Conservation (phyloP, 1,140 invertebrate genomes). For the Penaeus japonicus region DNA sequence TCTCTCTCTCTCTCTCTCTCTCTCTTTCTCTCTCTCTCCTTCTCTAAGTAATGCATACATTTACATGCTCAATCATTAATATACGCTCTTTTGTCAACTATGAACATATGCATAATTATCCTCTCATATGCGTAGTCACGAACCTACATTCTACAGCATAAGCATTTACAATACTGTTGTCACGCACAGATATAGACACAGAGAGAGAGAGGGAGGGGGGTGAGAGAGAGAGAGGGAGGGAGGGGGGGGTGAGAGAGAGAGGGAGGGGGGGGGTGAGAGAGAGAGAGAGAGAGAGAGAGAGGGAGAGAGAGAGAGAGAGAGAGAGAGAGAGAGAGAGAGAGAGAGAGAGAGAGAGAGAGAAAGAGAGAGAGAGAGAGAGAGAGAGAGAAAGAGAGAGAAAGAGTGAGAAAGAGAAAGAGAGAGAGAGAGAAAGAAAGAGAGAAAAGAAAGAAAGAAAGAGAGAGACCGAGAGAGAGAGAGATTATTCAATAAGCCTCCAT, state of each 20-base stretch:
- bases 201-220: not conserved
- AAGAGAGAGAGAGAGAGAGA: not conserved
- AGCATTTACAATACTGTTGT: too few relatives aligned
- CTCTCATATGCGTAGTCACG: too few relatives aligned
- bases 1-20: too few relatives aligned
- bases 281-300: not conserved
- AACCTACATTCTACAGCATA: too few relatives aligned
- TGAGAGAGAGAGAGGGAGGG: not conserved
- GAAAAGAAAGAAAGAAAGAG: not conserved
- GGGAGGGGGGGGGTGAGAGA: not conserved
- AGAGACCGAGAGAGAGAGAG: too few relatives aligned
- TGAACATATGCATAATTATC: too few relatives aligned
- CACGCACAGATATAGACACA: too few relatives aligned
- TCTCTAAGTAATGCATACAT: too few relatives aligned
- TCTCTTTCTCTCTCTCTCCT: too few relatives aligned
- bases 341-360: not conserved
- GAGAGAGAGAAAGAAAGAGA: not conserved
- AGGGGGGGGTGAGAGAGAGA: not conserved
- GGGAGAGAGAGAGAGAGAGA: not conserved
- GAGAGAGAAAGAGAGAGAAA: not conserved
- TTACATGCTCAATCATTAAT: too few relatives aligned
- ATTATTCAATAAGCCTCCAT: too few relatives aligned
- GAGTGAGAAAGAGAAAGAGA: not conserved
- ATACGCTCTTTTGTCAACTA: too few relatives aligned
- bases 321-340: not conserved